Conservation (phyloP, 2,113 vertebrate genomes). For the Sminthopsis crassicaudata region DNA sequence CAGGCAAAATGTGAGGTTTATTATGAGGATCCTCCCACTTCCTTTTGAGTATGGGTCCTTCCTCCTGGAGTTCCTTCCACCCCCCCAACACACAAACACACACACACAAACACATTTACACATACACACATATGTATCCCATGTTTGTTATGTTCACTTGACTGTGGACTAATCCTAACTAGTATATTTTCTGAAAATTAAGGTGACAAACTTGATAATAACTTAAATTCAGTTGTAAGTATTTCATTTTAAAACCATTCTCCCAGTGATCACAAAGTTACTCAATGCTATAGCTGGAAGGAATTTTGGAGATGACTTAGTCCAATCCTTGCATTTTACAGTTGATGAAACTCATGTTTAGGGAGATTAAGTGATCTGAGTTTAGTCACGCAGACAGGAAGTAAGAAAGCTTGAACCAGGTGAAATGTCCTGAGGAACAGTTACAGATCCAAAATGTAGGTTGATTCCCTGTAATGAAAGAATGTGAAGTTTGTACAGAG, state of each 20-base stretch:
- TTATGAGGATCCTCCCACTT: not conserved
- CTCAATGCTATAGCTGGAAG: not conserved
- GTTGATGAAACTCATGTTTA: not conserved
- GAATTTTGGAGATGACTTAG: not conserved
- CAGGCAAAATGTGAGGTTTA: not conserved
- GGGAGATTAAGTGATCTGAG: not conserved
- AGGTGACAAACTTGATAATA: not conserved
- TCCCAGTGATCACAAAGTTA: not conserved
- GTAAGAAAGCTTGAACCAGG: not conserved
- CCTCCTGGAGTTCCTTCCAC: not conserved
- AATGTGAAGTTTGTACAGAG: not conserved
- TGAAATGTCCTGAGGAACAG: not conserved
- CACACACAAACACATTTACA: too few species aligned
- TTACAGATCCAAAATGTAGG: not conserved
- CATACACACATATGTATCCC: not conserved
- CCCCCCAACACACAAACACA: not conserved
- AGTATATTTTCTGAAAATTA: not conserved
- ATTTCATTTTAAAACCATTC: not conserved
- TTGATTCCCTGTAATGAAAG: not conserved
- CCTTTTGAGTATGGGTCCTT: not conserved
- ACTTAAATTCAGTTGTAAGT: not conserved
- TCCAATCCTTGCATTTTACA: not conserved
- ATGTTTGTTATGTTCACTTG: not conserved
- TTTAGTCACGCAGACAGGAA: not conserved
- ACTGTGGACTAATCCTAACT: not conserved